These are phyloP conservation scores for Beaufortia kweichowensis DNA, from an alignment of 2,113 vertebrate genomes.

Conservation along the genomic window DNA sequence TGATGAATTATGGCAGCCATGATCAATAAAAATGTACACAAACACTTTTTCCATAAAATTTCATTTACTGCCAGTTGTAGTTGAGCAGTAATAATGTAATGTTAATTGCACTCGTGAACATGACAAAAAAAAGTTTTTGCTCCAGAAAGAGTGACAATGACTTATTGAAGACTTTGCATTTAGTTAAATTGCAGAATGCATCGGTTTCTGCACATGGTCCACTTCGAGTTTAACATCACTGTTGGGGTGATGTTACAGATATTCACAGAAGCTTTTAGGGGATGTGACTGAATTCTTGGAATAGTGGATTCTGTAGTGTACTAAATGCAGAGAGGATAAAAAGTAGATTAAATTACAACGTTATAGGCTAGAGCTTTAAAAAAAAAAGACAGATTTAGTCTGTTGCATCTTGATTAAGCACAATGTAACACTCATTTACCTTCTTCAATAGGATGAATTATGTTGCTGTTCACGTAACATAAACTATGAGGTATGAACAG, in stretches of 20 bases:
- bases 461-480: too few species aligned
- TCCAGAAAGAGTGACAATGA: too few species aligned
- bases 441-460: too few species aligned
- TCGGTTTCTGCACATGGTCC: constrained; percentile 23
- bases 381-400: constrained; percentile 9
- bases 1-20: too few species aligned
- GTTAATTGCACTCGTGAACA: too few species aligned
- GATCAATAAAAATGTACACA: too few species aligned
- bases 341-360: background rate
- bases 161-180: too few species aligned
- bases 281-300: constrained; percentile 37
- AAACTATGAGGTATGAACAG: background rate
- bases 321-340: background rate
- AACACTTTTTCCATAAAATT: too few species aligned
- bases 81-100: too few species aligned
- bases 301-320: background rate
- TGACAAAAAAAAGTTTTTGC: too few species aligned
- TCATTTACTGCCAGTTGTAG: too few species aligned
- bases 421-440: background rate
- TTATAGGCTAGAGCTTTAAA: background rate
- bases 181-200: too few species aligned
- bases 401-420: background rate
- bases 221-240: constrained; percentile 47
- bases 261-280: constrained; percentile 20
- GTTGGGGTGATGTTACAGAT: constrained; percentile 30